Conservation (phyloP, 1,140 invertebrate genomes). For the Lethrus apterus region DNA sequence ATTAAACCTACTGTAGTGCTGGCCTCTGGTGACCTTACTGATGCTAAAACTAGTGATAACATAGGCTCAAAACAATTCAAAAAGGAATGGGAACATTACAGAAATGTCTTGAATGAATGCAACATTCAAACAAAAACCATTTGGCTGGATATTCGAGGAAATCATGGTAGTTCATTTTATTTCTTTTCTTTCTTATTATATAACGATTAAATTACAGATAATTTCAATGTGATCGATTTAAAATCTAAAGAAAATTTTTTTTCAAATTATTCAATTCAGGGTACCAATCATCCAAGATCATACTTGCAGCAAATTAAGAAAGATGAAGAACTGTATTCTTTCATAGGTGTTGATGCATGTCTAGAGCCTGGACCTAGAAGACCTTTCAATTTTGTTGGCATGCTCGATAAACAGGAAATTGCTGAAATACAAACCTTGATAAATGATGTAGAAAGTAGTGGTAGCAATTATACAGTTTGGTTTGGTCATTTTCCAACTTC, state of each 20-base stretch:
- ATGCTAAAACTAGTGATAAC: constrained; percentile 73
- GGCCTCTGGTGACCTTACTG: constrained; percentile 83
- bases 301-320: constrained; percentile 63
- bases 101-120: constrained; percentile 60
- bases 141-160: constrained; percentile 90
- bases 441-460: constrained; percentile 41
- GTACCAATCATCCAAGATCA: constrained; percentile 58
- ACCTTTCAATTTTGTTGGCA: constrained; percentile 90
- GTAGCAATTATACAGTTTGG: constrained; percentile 62
- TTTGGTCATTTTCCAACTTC: constrained; percentile 95
- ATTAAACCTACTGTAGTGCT: constrained; percentile 77
- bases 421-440: constrained; percentile 47
- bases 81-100: constrained; percentile 80
- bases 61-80: constrained; percentile 76
- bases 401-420: constrained; percentile 54
- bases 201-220: constrained; percentile 56
- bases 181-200: background rate
- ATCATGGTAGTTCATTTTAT: constrained; percentile 67
- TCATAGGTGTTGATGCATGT: constrained; percentile 85
- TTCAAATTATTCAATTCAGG: constrained; percentile 75
- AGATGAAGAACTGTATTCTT: constrained; percentile 58
- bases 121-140: constrained; percentile 60
- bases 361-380: constrained; percentile 75
- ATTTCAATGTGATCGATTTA: constrained; percentile 73
- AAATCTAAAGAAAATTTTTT: constrained; percentile 70